Conservation (phyloP, 2,888 invertebrate genomes). For the Orchesella flavescens region DNA sequence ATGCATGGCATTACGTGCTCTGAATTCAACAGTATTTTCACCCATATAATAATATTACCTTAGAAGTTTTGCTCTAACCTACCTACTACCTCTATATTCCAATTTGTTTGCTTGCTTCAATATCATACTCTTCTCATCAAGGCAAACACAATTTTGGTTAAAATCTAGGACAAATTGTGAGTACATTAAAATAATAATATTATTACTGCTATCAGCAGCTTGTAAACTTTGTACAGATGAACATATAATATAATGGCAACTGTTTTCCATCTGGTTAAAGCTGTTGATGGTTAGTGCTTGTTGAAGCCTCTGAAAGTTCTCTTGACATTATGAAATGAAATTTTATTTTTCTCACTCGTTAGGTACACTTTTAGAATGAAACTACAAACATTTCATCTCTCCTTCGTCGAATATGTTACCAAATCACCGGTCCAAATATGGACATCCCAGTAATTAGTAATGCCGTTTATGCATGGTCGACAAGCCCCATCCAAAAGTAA, state of each 20-base stretch:
- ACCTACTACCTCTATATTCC: background rate
- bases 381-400: too few relatives aligned
- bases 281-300: background rate
- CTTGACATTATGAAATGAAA: constrained; percentile 12
- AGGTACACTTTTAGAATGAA: too few relatives aligned
- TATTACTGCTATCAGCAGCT: constrained; percentile 4
- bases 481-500: background rate
- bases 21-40: background rate
- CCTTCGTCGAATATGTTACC: constrained; percentile 28
- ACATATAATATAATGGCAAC: too few relatives aligned
- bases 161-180: constrained; percentile 35
- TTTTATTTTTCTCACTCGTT: too few relatives aligned
- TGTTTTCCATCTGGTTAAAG: too few relatives aligned
- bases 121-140: constrained; percentile 9
- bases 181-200: constrained; percentile 3
- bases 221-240: too few relatives aligned
- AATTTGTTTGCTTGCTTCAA: constrained; percentile 3
- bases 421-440: constrained; percentile 64
- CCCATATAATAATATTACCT: background rate
- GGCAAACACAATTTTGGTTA: constrained; percentile 41
- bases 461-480: constrained; percentile 46
- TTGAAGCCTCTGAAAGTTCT: background rate
- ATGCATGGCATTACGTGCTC: background rate
- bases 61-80: background rate
- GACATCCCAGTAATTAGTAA: constrained; percentile 63